Conservation (phyloP, 2,888 invertebrate species). For the Torymus texanus region DNA sequence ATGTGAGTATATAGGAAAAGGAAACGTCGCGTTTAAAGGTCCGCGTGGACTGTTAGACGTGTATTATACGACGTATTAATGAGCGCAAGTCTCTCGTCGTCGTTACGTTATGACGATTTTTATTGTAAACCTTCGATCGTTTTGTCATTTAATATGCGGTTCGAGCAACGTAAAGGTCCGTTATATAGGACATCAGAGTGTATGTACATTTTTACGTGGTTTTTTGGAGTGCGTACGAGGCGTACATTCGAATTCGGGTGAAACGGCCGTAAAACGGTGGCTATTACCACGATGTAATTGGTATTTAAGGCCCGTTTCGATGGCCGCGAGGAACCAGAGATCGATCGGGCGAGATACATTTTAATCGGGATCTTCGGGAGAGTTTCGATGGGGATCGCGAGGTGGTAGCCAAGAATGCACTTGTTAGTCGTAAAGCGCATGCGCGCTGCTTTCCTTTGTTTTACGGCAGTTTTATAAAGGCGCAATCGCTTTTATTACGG, state of each 20-base stretch:
- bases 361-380: slow-evolving; percentile 1
- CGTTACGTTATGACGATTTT: background rate
- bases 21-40: slow-evolving; percentile 51
- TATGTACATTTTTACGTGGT: no score
- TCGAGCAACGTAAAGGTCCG: background rate
- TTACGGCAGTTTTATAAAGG: no score
- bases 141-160: slow-evolving; percentile 1
- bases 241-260: no score
- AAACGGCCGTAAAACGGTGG: no score
- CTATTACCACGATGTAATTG: no score
- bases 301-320: slow-evolving; percentile 3
- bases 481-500: no score
- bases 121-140: slow-evolving; percentile 16
- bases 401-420: no score
- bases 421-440: no score
- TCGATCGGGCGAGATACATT: slow-evolving; percentile 11
- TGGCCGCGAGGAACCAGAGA: no score
- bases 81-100: background rate
- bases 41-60: background rate
- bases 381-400: background rate
- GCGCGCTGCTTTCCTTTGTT: no score
- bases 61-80: slow-evolving; percentile 11
- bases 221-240: no score
- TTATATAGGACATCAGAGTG: background rate
- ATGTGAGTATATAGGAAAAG: slow-evolving; percentile 36